Evolutionary conservation across 1,140 invertebrate genomes (phyloP).

Genomic region (Panulirus ornatus): DNA sequence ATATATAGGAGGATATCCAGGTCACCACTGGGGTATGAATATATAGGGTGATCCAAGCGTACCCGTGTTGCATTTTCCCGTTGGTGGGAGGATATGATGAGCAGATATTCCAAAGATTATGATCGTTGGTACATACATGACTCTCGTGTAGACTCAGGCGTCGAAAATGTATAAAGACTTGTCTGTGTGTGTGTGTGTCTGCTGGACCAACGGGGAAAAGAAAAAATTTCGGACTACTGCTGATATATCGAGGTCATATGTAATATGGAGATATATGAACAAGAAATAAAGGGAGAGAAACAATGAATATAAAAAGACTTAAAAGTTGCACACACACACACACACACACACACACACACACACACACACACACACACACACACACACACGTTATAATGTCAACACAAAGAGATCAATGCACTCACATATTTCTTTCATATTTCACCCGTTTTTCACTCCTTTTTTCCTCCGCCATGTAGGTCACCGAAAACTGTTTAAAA

Average conservation of each 20-base stretch:
- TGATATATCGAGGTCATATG: background rate
- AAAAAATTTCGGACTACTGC: too few species aligned
- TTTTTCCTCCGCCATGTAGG: background rate
- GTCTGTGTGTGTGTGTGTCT: background rate
- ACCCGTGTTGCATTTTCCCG: too few species aligned
- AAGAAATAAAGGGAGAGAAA: background rate
- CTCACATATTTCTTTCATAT: background rate
- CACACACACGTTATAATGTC: background rate
- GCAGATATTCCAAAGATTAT: too few species aligned
- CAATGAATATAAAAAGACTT: background rate
- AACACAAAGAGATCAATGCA: background rate
- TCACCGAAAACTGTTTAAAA: background rate
- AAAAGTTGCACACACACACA: background rate
- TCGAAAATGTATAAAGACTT: background rate
- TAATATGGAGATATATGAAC: background rate
- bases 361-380: conserved; percentile 31
- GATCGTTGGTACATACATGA: too few species aligned
- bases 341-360: conserved; percentile 42
- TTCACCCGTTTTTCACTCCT: background rate
- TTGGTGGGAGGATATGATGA: too few species aligned
- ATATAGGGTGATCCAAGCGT: too few species aligned
- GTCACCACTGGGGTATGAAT: too few species aligned
- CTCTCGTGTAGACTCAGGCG: too few species aligned
- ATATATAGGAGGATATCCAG: too few species aligned
- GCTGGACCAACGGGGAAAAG: too few species aligned